These are phyloP conservation scores for Chiloscyllium plagiosum DNA, from an alignment of 2,113 vertebrate genomes.

Conservation along the genomic window DNA sequence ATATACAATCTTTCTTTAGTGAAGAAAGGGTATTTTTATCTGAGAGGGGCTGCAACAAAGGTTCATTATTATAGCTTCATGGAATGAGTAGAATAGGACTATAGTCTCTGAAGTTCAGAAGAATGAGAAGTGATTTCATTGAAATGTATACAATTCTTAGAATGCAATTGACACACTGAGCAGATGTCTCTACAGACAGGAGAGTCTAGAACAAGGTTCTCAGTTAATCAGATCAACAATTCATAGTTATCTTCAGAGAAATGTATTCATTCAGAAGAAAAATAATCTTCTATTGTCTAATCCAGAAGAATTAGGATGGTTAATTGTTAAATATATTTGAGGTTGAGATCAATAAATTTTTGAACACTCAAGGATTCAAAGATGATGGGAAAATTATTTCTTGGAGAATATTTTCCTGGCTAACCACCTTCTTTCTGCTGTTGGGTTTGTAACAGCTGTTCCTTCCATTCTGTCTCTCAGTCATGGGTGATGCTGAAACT, in stretches of 20 bases:
- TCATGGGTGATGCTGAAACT: no score
- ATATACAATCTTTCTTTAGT: background rate
- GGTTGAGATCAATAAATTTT: no score
- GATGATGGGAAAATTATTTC: background rate
- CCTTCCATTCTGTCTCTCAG: no score
- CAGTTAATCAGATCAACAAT: background rate
- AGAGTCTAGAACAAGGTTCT: background rate
- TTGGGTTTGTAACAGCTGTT: no score
- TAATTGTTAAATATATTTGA: no score
- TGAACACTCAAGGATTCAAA: no score
- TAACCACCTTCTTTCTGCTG: no score
- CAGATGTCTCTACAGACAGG: background rate
- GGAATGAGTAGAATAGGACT: background rate
- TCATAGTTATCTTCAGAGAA: background rate
- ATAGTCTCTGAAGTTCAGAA: background rate
- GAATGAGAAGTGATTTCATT: background rate
- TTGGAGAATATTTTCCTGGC: no score
- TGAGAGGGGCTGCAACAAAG: background rate
- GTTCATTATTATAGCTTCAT: background rate
- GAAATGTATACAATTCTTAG: background rate
- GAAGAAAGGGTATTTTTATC: background rate
- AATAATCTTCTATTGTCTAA: background rate
- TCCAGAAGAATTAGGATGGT: background rate
- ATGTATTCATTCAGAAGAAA: background rate
- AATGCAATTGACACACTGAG: background rate